Conservation (phyloP, 2,888 invertebrate genomes). For the Mactromeris polynyma region DNA sequence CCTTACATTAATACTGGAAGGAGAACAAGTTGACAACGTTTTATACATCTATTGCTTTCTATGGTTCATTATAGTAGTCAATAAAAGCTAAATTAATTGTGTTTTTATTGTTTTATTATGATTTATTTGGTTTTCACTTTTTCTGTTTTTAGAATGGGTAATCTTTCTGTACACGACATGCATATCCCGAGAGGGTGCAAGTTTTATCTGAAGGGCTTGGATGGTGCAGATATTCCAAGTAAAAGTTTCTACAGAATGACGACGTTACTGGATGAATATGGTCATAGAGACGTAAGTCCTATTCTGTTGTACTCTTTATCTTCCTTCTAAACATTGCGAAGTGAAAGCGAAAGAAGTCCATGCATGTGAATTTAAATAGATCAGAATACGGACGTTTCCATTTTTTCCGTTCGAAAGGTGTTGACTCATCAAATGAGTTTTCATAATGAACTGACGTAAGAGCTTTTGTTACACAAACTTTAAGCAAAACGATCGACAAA, state of each 20-base stretch:
- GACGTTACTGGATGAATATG: conserved; percentile 1
- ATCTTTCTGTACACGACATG: not conserved
- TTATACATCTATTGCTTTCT: too few species aligned
- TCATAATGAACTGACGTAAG: too few species aligned
- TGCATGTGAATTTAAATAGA: too few species aligned
- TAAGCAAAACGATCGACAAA: too few species aligned
- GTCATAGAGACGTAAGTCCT: conserved; percentile 2
- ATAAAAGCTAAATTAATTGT: not conserved
- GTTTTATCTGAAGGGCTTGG: conserved; percentile 21
- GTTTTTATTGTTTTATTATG: not conserved
- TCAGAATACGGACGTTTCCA: too few species aligned
- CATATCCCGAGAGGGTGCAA: conserved; percentile 8
- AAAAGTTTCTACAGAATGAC: not conserved
- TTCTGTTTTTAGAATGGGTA: conserved; percentile 11
- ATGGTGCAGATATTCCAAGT: conserved; percentile 11
- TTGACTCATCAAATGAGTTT: too few species aligned
- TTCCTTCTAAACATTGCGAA: not conserved
- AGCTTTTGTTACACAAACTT: too few species aligned
- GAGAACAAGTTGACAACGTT: too few species aligned
- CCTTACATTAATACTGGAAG: too few species aligned
- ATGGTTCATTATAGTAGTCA: too few species aligned
- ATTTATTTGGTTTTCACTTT: not conserved
- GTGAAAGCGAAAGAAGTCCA: not conserved
- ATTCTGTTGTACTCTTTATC: not conserved
- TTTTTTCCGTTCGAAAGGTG: too few species aligned